Evolutionary conservation across 2,888 invertebrate genomes (phyloP).

Genomic region (Halictus ligatus): DNA sequence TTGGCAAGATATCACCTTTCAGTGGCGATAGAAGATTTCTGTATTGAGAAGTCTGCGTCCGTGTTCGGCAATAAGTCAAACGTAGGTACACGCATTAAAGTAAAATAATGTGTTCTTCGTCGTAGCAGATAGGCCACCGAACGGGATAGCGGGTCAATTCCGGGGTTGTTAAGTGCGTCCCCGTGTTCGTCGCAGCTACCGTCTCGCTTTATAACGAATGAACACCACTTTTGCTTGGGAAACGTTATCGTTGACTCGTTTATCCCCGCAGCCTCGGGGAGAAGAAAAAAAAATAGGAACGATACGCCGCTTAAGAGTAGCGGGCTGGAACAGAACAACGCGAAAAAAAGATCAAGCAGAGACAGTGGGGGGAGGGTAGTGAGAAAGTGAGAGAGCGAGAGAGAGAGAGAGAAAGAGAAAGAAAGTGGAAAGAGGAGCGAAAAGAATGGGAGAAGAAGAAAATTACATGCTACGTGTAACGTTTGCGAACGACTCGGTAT

Average conservation of each 20-base stretch:
- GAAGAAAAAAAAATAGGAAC: not conserved
- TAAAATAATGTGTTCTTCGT: not conserved
- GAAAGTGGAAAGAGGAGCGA: not conserved
- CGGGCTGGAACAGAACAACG: not conserved
- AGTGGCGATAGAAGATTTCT: too few relatives aligned
- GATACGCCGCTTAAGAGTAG: conserved; percentile 19
- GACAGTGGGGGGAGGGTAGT: not conserved
- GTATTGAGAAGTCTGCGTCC: too few relatives aligned
- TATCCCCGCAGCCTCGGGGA: not conserved
- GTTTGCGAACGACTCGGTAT: conserved; percentile 44
- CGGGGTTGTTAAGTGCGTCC: not conserved
- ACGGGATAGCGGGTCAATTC: not conserved
- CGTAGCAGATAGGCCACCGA: not conserved
- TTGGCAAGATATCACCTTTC: too few relatives aligned
- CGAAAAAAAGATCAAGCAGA: not conserved
- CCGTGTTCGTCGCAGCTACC: not conserved
- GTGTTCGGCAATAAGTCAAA: too few relatives aligned
- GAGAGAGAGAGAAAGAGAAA: not conserved
- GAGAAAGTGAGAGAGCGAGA: not conserved
- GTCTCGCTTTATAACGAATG: conserved; percentile 2
- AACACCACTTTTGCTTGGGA: not conserved
- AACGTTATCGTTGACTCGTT: conserved; percentile 34
- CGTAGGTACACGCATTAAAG: not conserved
- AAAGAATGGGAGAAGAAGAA: conserved; percentile 16
- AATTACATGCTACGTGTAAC: conserved; percentile 49